Evolutionary conservation across 2,797 vertebrate species (phyloP), one percentile per base, ranked within the genome.

Genomic region (Molossus alvarezi): DNA sequence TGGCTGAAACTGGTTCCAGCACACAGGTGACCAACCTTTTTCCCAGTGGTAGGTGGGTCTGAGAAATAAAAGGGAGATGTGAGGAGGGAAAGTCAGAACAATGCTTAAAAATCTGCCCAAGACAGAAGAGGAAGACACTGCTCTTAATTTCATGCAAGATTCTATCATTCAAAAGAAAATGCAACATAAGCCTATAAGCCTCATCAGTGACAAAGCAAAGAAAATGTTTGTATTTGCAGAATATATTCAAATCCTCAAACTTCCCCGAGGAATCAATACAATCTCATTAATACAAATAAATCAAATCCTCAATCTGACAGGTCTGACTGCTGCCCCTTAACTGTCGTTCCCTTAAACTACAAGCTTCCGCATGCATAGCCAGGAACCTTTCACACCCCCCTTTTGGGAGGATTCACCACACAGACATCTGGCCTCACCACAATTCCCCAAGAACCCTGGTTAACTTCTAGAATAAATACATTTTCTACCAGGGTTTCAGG

Each of bases 121-220:
- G 23, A 76, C 79, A 88, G 58, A 90, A 95, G 29, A 58, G 33
- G 71, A 90, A 51, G 17, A 51, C 4, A 29, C 13, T 79, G 84
- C 71, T 95, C 96, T 94, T 72, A 73, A 93, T 88, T 91, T 77
- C 72, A 91, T 51, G 23, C 23, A 90, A 79, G 48, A 96, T 17
- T 91, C 90, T 94, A 92, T 33, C 82, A 81, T 57, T 94, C 85
- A n/a, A 95, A 79, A 81, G 37, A 94, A 95, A 72, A 83, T 58
- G 69, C 37, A 94, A 92, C 55, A 53, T 82, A 97, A 96, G 53
- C 29, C 82, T 72, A 29, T 69, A 81, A 88, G 23, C 64, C 27
- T 45, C 45, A 57, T 60, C 60, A 90, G 25, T 53, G 17, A 90
- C 84, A 96, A 96, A 71, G 58, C n/a, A 86, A 87, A 90, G 62